Conservation (phyloP, 2,797 vertebrate species). For the Parotocinclus haroldoi region DNA sequence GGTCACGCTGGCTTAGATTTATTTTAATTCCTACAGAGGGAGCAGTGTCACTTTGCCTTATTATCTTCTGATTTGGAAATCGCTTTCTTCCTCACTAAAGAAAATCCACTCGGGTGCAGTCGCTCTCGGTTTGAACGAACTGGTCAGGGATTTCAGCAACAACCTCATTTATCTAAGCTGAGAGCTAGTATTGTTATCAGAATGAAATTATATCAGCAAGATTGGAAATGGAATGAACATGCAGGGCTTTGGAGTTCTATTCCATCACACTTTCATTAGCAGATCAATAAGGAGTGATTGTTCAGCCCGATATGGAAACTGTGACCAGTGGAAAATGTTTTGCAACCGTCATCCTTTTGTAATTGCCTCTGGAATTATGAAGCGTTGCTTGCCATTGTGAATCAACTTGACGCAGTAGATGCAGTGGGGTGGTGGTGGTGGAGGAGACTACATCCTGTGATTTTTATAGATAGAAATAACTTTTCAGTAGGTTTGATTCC, state of each 20-base stretch:
- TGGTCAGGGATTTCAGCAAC: slow-evolving; percentile 34
- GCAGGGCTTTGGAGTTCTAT: slow-evolving; percentile 13
- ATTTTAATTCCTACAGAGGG: too few relatives aligned
- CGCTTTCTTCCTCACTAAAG: slow-evolving; percentile 32
- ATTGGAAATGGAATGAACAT: slow-evolving; percentile 28
- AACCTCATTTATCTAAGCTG: slow-evolving; percentile 43
- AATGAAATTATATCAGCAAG: slow-evolving; percentile 41
- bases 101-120: too few relatives aligned
- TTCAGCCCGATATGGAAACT: slow-evolving; percentile 39
- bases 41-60: slow-evolving; percentile 32
- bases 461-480: too few relatives aligned
- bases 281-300: slow-evolving; percentile 49
- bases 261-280: slow-evolving; percentile 43
- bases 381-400: slow-evolving; percentile 4
- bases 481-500: too few relatives aligned
- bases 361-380: slow-evolving; percentile 31
- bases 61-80: slow-evolving; percentile 35
- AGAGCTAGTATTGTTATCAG: slow-evolving; percentile 33
- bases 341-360: slow-evolving; percentile 33
- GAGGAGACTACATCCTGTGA: too few relatives aligned
- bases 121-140: too few relatives aligned
- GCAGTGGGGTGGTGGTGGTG: too few relatives aligned
- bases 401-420: not conserved
- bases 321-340: slow-evolving; percentile 31
- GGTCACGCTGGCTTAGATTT: slow-evolving; percentile 49